Percentiles rank a stretch among this genome's conserved stretches.
Evolutionary conservation across 2,797 vertebrate genomes (phyloP).

Genomic region (Pangasius krempfi): DNA sequence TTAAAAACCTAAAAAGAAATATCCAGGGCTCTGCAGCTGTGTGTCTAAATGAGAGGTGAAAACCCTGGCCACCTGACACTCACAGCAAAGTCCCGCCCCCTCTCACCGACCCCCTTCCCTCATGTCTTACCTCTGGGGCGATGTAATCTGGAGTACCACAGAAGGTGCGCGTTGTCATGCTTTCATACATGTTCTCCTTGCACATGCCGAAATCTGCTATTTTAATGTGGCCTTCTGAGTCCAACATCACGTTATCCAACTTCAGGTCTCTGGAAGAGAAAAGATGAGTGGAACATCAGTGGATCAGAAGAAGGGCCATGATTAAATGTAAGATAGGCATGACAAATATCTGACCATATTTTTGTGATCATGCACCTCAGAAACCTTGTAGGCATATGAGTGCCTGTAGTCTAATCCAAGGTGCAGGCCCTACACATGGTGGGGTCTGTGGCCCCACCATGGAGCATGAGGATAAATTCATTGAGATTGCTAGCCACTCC

Average conservation of each 20-base stretch:
- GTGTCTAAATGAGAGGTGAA: neutral
- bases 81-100: neutral
- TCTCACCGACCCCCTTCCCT: neutral
- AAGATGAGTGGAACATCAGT: neutral
- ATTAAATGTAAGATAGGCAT: neutral
- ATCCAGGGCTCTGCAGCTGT: neutral
- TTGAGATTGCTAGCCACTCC: neutral
- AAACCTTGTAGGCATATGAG: neutral
- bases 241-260: slow-evolving; percentile 98
- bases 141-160: slow-evolving; percentile 99
- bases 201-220: slow-evolving; percentile 99
- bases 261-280: slow-evolving; percentile 79
- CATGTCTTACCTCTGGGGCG: slow-evolving; percentile 86
- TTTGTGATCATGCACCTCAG: neutral
- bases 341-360: neutral
- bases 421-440: neutral
- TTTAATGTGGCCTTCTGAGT: slow-evolving; percentile 97
- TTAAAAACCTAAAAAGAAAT: neutral
- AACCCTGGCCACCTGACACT: neutral
- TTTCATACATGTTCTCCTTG: slow-evolving; percentile 96
- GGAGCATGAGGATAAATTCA: neutral
- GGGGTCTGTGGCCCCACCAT: neutral
- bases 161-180: slow-evolving; percentile 94
- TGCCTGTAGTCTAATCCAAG: neutral
- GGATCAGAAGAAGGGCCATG: neutral